These are phyloP conservation scores for Steinernema hermaphroditum DNA, from an alignment of 2,888 invertebrate genomes.

Conservation along the genomic window DNA sequence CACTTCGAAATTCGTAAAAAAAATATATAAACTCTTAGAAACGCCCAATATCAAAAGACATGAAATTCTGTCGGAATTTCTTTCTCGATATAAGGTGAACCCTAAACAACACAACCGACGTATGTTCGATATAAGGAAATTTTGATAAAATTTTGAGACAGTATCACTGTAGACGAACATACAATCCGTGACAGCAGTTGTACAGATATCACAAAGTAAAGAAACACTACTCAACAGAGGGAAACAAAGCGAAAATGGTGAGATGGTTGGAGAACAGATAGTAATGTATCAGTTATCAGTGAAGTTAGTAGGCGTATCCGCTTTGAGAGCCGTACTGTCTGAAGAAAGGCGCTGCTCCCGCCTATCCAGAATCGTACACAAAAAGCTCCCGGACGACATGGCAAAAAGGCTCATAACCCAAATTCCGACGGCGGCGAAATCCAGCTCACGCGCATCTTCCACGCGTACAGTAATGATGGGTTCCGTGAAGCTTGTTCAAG, in stretches of 20 bases:
- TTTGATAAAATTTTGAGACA: too few species aligned
- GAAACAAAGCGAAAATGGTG: not conserved
- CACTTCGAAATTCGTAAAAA: too few species aligned
- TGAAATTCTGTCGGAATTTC: too few species aligned
- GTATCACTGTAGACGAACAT: not conserved
- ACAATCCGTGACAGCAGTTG: not conserved
- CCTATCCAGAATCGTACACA: not conserved
- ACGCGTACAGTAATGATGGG: not conserved
- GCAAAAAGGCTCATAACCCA: conserved; percentile 22
- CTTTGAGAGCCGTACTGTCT: not conserved
- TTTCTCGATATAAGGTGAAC: too few species aligned
- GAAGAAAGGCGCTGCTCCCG: not conserved
- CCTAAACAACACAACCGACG: too few species aligned
- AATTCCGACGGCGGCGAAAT: conserved; percentile 17
- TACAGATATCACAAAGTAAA: not conserved
- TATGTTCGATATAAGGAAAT: too few species aligned
- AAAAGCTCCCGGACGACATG: not conserved
- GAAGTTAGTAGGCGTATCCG: conserved; percentile 14
- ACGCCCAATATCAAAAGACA: too few species aligned
- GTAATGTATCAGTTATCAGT: not conserved
- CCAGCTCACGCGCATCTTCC: not conserved
- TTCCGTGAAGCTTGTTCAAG: not conserved
- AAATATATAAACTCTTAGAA: too few species aligned
- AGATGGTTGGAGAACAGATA: not conserved
- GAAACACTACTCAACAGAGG: not conserved